Percentiles rank a stretch among this genome's conserved stretches.
Conservation (phyloP, 1,140 invertebrate species). For the Drosophila sp. region DNA sequence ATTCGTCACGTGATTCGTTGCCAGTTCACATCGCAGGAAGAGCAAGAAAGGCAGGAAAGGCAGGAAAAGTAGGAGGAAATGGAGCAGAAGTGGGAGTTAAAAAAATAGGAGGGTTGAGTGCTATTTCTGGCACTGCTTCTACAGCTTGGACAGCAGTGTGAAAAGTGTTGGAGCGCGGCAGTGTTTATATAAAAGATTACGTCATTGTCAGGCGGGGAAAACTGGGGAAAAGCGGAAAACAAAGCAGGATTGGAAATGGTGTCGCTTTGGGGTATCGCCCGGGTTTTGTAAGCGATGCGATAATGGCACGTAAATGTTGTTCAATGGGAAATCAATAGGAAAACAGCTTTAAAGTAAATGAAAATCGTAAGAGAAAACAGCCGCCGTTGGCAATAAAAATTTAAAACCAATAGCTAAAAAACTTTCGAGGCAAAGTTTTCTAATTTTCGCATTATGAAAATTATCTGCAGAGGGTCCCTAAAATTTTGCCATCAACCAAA, state of each 20-base stretch:
- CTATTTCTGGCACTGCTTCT: constrained; percentile 60
- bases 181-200: constrained; percentile 82
- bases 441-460: constrained; percentile 82
- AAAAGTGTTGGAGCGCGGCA: constrained; percentile 57
- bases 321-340: constrained; percentile 76
- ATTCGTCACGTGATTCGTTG: constrained; percentile 74
- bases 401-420: constrained; percentile 51
- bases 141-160: constrained; percentile 54
- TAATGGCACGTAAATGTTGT: constrained; percentile 68
- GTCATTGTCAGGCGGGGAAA: constrained; percentile 35
- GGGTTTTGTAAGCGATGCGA: constrained; percentile 59
- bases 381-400: constrained; percentile 45
- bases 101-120: not conserved
- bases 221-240: constrained; percentile 49
- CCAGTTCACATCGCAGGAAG: constrained; percentile 3
- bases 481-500: constrained; percentile 13
- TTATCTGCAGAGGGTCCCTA: constrained; percentile 48
- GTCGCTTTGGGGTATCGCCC: constrained; percentile 38
- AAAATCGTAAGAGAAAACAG: not conserved
- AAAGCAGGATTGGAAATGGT: constrained; percentile 48
- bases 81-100: no score
- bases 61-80: no score
- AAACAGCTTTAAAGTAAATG: constrained; percentile 41
- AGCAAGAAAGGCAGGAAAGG: not conserved
- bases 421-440: constrained; percentile 66